Percentiles rank a stretch among this genome's conserved stretches.
phyloP scores from a whole-genome alignment of 2,888 invertebrate genomes.

The Clunio marinus region DNA sequence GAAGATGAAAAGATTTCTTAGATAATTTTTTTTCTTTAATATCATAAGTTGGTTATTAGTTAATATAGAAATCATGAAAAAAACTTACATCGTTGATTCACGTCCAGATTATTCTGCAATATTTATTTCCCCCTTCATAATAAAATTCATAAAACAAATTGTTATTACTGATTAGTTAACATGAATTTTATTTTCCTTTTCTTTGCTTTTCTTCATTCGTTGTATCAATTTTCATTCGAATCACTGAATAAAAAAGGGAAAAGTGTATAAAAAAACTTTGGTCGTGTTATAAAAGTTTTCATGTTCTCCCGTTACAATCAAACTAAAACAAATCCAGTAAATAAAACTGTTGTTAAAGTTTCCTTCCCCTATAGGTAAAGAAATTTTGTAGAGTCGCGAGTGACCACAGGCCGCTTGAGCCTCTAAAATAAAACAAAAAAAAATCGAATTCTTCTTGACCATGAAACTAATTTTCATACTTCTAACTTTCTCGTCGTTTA shows the following conservation, averaged over 20 bases:
- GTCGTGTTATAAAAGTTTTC: neutral
- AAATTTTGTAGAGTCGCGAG: neutral
- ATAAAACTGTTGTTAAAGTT: conserved; percentile 6
- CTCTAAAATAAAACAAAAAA: neutral
- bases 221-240: neutral
- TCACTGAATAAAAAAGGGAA: neutral
- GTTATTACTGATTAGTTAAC: conserved; percentile 30
- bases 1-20: neutral
- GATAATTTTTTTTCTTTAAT: no score
- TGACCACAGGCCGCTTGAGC: neutral
- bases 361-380: neutral
- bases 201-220: neutral
- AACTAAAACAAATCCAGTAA: conserved; percentile 7
- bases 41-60: no score
- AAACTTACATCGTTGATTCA: no score
- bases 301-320: neutral
- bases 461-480: neutral
- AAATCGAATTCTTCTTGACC: conserved; percentile 27
- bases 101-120: no score
- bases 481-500: neutral
- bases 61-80: no score
- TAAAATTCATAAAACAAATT: conserved; percentile 31
- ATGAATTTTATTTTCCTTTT: conserved; percentile 19
- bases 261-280: neutral
- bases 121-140: conserved; percentile 3